Evolutionary conservation across 1,140 invertebrate species (phyloP).

Genomic region (Tetranychus cinnabarinus): DNA sequence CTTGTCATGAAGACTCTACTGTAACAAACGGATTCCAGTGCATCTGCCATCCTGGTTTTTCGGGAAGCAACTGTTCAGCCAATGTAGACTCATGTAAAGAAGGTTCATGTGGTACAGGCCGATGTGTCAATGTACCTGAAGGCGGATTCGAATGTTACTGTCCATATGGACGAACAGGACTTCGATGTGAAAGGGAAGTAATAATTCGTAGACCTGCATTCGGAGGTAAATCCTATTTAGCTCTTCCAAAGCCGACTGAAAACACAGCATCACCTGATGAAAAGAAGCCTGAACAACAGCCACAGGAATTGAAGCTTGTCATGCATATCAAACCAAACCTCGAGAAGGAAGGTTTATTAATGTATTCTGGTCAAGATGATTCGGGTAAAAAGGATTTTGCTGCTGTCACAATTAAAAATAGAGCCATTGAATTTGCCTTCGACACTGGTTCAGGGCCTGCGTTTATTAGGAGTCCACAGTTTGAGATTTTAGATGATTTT

Average conservation of each 20-base stretch:
- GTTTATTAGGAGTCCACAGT: constrained; percentile 42
- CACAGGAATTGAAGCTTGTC: constrained; percentile 1
- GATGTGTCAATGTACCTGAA: constrained; percentile 43
- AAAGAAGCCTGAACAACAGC: no score
- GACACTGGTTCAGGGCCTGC: constrained; percentile 41
- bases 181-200: constrained; percentile 38
- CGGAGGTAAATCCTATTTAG: constrained; percentile 43
- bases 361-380: constrained; percentile 62
- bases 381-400: constrained; percentile 52
- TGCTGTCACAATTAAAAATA: constrained; percentile 38
- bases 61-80: constrained; percentile 48
- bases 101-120: constrained; percentile 62
- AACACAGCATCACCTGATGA: constrained; percentile 23
- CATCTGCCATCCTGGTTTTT: constrained; percentile 55
- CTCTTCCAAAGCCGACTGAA: constrained; percentile 37
- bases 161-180: constrained; percentile 52
- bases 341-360: constrained; percentile 45
- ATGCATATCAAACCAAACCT: constrained; percentile 46
- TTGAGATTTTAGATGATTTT: constrained; percentile 38
- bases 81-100: constrained; percentile 27
- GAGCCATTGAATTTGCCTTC: constrained; percentile 23
- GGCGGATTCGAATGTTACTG: constrained; percentile 59
- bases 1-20: constrained; percentile 54
- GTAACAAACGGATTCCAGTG: constrained; percentile 39
- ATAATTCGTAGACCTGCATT: constrained; percentile 49